These are phyloP conservation scores for Castor canadensis DNA, from an alignment of 2,113 vertebrate species.

Conservation along the genomic window DNA sequence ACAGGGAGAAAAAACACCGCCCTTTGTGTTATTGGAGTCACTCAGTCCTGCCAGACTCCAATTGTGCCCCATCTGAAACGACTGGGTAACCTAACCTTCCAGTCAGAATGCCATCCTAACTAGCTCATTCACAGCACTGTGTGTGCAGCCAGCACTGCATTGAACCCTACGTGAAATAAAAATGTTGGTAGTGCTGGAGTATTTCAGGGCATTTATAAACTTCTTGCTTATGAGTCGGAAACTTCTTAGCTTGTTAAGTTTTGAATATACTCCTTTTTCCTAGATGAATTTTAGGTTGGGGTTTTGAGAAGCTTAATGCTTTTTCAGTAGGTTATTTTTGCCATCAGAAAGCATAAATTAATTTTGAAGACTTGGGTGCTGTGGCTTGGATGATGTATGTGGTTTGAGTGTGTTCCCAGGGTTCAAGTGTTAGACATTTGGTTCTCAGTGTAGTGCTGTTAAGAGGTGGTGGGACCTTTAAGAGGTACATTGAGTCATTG, in stretches of 20 bases:
- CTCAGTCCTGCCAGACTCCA: not conserved
- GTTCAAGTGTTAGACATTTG: not conserved
- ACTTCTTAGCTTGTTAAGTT: constrained; percentile 40
- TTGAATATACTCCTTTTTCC: constrained; percentile 40
- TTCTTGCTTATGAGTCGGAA: constrained; percentile 43
- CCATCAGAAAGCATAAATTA: constrained; percentile 9
- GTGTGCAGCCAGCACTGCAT: too few relatives aligned
- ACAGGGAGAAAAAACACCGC: not conserved
- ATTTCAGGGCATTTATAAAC: constrained; percentile 37
- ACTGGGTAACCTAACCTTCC: not conserved
- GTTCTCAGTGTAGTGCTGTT: not conserved
- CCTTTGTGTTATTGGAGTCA: accelerated
- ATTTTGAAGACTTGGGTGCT: constrained; percentile 30
- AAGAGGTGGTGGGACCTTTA: not conserved
- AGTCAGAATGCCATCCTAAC: constrained; percentile 27
- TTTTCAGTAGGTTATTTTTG: constrained; percentile 9
- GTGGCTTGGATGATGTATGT: not conserved
- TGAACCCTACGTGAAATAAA: constrained; percentile 26
- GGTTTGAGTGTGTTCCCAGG: not conserved
- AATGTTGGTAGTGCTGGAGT: constrained; percentile 7
- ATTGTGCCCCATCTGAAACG: not conserved
- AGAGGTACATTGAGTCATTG: not conserved
- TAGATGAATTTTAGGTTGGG: constrained; percentile 36
- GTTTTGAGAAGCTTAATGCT: constrained; percentile 25
- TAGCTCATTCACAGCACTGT: not conserved